phyloP scores from a whole-genome alignment of 1,140 invertebrate genomes.

The Archivesica marissinica region DNA sequence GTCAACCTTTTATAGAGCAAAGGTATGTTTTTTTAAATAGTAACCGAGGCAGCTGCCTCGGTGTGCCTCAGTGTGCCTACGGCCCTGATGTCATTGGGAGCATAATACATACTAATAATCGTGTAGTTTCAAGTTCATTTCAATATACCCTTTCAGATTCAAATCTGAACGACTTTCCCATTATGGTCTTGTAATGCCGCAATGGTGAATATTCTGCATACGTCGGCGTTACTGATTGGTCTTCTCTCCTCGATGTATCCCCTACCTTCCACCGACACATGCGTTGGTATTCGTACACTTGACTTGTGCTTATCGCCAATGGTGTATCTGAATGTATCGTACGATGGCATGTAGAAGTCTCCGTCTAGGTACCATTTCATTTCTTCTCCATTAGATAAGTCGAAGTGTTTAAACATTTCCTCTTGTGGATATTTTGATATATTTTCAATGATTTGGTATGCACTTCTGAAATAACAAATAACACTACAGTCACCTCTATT shows the following conservation, averaged over 20 bases:
- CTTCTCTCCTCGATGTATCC: conserved; percentile 47
- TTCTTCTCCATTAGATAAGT: neutral
- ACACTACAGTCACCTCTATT: neutral
- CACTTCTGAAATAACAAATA: neutral
- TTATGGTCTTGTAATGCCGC: conserved; percentile 21
- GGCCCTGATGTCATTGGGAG: too few relatives aligned
- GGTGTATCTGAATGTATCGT: neutral
- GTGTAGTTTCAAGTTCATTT: neutral
- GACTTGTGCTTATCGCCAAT: neutral
- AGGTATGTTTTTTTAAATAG: too few relatives aligned
- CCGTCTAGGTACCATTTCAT: conserved; percentile 27
- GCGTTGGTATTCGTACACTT: conserved; percentile 29
- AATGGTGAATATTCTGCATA: neutral
- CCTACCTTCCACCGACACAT: neutral
- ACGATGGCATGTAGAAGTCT: neutral
- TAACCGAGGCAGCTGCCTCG: too few relatives aligned
- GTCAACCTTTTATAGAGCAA: too few relatives aligned
- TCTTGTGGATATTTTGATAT: conserved; percentile 11
- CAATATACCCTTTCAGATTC: neutral
- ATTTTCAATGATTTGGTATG: conserved; percentile 28
- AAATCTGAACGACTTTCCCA: neutral
- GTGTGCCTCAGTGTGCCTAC: too few relatives aligned
- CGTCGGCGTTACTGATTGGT: conserved; percentile 17
- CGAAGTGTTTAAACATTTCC: conserved; percentile 7
- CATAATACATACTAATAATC: neutral